Percentiles rank a stretch among this genome's conserved stretches.
Conservation (phyloP, 2,797 vertebrate genomes). For the Sebastiscus tertius region DNA sequence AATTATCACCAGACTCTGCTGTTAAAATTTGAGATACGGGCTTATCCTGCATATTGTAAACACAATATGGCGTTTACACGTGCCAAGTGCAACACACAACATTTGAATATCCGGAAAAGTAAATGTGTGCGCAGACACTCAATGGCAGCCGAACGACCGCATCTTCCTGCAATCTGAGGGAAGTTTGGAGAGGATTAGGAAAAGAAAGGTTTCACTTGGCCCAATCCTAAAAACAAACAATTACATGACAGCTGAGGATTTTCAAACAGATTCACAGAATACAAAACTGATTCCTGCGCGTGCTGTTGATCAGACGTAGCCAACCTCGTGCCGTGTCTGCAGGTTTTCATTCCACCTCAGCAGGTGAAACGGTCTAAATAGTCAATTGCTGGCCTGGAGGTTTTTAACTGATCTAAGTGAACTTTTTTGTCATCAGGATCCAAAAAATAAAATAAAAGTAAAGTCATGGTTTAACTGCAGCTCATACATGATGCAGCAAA, state of each 20-base stretch:
- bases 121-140: conserved; percentile 28
- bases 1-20: not conserved
- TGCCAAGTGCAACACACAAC: conserved; percentile 31
- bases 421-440: not conserved
- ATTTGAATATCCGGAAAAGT: conserved; percentile 20
- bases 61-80: conserved; percentile 25
- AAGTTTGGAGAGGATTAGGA: conserved; percentile 39
- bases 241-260: conserved; percentile 4
- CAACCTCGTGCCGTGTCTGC: conserved; percentile 4
- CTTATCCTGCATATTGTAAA: conserved; percentile 28
- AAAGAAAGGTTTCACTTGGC: conserved; percentile 21
- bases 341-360: conserved; percentile 14
- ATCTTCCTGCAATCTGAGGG: conserved; percentile 21
- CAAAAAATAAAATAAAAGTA: not conserved
- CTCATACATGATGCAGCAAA: not conserved
- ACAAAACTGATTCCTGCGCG: not conserved
- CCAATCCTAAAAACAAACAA: conserved; percentile 40
- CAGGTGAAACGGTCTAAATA: not conserved
- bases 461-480: not conserved
- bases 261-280: conserved; percentile 18
- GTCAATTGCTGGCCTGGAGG: not conserved
- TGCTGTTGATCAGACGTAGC: conserved; percentile 4
- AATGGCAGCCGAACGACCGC: not conserved
- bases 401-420: not conserved
- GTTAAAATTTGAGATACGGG: conserved; percentile 2